Percentiles rank a stretch among this genome's conserved stretches.
These are phyloP conservation scores for Ormyrus pomaceus DNA, from an alignment of 2,888 invertebrate species.

Conservation along the genomic window DNA sequence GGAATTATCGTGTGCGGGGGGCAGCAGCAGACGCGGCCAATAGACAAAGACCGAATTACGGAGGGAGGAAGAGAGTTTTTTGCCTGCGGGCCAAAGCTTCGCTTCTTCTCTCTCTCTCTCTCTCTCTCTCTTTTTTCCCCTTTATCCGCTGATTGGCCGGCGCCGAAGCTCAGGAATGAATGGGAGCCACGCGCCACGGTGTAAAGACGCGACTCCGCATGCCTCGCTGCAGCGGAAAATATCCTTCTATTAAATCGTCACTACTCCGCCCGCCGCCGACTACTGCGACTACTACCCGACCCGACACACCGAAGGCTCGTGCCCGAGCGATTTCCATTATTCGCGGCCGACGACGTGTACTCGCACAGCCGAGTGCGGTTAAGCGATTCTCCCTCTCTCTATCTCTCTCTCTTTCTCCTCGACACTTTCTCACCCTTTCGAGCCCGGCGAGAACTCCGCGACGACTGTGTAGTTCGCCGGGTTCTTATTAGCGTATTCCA, in stretches of 20 bases:
- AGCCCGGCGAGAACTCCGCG: slow-evolving; percentile 16
- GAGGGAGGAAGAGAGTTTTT: too few species aligned
- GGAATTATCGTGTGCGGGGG: too few species aligned
- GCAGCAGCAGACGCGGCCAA: too few species aligned
- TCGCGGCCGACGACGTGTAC: slow-evolving; percentile 28
- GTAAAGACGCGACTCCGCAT: background rate
- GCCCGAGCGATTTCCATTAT: slow-evolving; percentile 46
- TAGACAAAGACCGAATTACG: too few species aligned
- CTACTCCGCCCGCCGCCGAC: slow-evolving; percentile 4
- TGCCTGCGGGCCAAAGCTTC: too few species aligned
- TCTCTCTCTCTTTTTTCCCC: too few species aligned
- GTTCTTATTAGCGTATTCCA: slow-evolving; percentile 27
- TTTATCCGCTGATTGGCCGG: slow-evolving; percentile 1
- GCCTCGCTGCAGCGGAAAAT: slow-evolving; percentile 50
- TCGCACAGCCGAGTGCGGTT: slow-evolving; percentile 9
- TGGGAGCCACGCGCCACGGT: background rate
- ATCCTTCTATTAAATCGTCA: slow-evolving; percentile 48
- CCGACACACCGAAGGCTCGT: background rate
- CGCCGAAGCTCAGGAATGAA: background rate
- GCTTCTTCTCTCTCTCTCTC: too few species aligned
- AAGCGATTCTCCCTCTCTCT: slow-evolving; percentile 7
- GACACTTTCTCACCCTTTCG: slow-evolving; percentile 19
- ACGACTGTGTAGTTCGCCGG: slow-evolving; percentile 10
- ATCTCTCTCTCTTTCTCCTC: background rate
- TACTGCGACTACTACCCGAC: background rate